A percentile compares a stretch with the other conserved stretches of the same genome.
Conservation (phyloP, 2,113 vertebrate species). For the Globicephala melas region DNA sequence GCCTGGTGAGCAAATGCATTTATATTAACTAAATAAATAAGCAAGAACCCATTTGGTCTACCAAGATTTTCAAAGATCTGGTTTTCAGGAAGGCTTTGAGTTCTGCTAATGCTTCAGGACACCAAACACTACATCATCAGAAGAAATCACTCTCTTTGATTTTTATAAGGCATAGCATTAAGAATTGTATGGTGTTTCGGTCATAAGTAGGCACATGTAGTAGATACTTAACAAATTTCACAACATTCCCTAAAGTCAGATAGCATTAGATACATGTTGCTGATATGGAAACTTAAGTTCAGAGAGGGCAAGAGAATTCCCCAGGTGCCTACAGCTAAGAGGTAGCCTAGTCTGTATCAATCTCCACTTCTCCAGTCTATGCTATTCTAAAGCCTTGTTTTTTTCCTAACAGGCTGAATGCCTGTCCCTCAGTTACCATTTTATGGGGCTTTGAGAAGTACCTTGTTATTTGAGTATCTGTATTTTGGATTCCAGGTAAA, state of each 20-base stretch:
- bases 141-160: background rate
- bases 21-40: slow-evolving; percentile 45
- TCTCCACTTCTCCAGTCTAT: background rate
- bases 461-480: slow-evolving; percentile 21
- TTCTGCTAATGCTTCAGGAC: background rate
- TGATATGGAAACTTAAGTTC: background rate
- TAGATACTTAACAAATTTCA: background rate
- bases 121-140: background rate
- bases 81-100: background rate
- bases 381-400: background rate
- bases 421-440: background rate
- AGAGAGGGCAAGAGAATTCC: background rate
- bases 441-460: background rate
- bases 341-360: background rate
- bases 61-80: background rate
- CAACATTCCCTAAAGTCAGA: background rate
- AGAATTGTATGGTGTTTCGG: background rate
- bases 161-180: background rate
- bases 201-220: background rate
- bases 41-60: background rate
- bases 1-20: background rate
- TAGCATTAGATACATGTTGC: background rate
- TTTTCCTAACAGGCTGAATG: background rate
- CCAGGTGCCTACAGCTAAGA: background rate
- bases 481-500: background rate